Percentiles rank a stretch among this genome's conserved stretches.
phyloP scores from a whole-genome alignment of 2,797 vertebrate species.

The Buphagus erythrorhynchus region DNA sequence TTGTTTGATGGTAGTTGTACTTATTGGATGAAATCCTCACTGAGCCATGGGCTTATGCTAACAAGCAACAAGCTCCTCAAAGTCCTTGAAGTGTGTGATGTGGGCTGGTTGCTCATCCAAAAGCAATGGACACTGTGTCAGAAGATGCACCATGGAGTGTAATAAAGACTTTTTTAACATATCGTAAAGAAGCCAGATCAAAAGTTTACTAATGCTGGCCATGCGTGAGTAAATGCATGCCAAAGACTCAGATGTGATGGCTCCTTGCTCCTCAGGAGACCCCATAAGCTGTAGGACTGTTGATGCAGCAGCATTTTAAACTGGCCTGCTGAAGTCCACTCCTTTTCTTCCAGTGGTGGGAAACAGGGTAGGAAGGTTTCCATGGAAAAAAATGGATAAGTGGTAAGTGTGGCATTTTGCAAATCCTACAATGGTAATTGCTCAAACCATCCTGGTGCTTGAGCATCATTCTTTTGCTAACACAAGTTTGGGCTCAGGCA shows the following conservation, averaged over 20 bases:
- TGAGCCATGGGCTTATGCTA: not conserved
- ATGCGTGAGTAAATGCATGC: not conserved
- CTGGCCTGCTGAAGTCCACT: not conserved
- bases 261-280: not conserved
- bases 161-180: not conserved
- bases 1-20: not conserved
- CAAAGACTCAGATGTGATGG: not conserved
- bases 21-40: conserved; percentile 23
- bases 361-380: not conserved
- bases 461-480: not conserved
- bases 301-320: not conserved
- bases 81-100: not conserved
- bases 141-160: not conserved
- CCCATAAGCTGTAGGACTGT: not conserved
- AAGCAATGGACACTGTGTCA: not conserved
- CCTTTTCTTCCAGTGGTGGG: not conserved
- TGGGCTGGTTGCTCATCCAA: not conserved
- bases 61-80: not conserved
- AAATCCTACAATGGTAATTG: not conserved
- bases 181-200: not conserved
- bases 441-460: not conserved
- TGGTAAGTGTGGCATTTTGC: not conserved
- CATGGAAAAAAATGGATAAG: not conserved
- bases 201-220: not conserved
- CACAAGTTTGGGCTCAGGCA: not conserved